phyloP scores from a whole-genome alignment of 2,888 invertebrate genomes.

The Seira musarum region DNA sequence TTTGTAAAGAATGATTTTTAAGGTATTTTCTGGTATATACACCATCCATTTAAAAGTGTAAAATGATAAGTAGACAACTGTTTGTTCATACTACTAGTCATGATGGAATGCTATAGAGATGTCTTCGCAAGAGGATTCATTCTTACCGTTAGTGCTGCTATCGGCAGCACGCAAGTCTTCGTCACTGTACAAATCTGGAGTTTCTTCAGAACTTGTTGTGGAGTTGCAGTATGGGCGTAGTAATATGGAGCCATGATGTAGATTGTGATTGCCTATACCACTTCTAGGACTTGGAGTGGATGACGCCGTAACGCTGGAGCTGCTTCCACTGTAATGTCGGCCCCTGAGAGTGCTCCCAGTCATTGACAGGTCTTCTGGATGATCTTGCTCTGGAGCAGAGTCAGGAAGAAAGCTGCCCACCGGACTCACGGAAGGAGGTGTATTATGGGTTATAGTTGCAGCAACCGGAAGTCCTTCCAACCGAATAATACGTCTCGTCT shows the following conservation, averaged over 20 bases:
- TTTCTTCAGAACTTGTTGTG: constrained; percentile 60
- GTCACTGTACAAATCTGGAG: constrained; percentile 66
- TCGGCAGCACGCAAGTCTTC: constrained; percentile 59
- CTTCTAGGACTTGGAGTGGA: constrained; percentile 64
- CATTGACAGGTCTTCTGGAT: constrained; percentile 91
- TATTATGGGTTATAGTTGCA: constrained; percentile 32
- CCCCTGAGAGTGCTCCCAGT: constrained; percentile 39
- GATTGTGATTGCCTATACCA: not conserved
- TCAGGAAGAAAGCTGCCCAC: constrained; percentile 25
- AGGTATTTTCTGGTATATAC: too few relatives aligned
- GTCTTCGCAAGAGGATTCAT: constrained; percentile 49
- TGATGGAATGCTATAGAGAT: constrained; percentile 48
- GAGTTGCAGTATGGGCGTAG: constrained; percentile 63
- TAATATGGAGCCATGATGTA: constrained; percentile 50
- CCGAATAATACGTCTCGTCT: constrained; percentile 75
- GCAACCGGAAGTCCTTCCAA: constrained; percentile 68
- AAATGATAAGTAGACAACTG: too few relatives aligned
- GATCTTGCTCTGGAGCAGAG: constrained; percentile 86
- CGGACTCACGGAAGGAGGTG: constrained; percentile 4
- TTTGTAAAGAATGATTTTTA: too few relatives aligned
- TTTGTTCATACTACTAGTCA: not conserved
- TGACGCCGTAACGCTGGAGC: constrained; percentile 66
- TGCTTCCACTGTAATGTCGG: constrained; percentile 66
- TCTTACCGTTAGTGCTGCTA: constrained; percentile 60
- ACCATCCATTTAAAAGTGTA: too few relatives aligned